Conservation (phyloP, 2,888 invertebrate species). For the Sturmia bella region DNA sequence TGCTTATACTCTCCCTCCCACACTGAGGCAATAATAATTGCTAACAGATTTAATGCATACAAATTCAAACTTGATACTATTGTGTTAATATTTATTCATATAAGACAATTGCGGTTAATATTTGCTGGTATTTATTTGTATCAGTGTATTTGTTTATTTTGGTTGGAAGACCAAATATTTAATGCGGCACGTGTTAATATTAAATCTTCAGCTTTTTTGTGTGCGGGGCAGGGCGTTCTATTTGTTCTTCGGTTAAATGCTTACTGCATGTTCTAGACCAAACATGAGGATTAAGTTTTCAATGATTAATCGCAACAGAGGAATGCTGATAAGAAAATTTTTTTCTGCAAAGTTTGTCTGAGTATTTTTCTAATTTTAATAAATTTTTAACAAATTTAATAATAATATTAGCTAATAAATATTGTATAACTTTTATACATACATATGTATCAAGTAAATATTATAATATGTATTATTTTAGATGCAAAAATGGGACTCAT, state of each 20-base stretch:
- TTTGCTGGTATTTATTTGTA: constrained; percentile 43
- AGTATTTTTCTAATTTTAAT: too few relatives aligned
- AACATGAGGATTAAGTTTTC: constrained; percentile 44
- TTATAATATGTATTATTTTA: too few relatives aligned
- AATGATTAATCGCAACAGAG: constrained; percentile 55
- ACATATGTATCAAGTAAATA: too few relatives aligned
- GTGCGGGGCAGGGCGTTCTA: constrained; percentile 51
- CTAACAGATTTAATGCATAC: constrained; percentile 45
- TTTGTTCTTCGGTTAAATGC: constrained; percentile 16
- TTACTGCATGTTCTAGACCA: constrained; percentile 32
- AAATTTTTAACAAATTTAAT: too few relatives aligned
- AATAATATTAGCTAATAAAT: too few relatives aligned
- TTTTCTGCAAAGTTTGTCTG: too few relatives aligned
- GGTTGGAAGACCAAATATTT: constrained; percentile 61
- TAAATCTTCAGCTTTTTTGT: constrained; percentile 55
- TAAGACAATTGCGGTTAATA: constrained; percentile 66
- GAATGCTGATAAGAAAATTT: constrained; percentile 27
- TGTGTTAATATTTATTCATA: constrained; percentile 58
- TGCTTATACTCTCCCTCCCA: neutral
- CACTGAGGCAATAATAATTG: constrained; percentile 51
- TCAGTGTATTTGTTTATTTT: constrained; percentile 37
- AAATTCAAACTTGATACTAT: constrained; percentile 37
- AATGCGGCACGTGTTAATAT: constrained; percentile 68
- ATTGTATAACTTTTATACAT: too few relatives aligned
- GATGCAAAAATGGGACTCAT: too few relatives aligned